These are phyloP conservation scores for Xenopus borealis DNA, from an alignment of 2,113 vertebrate genomes.

Conservation along the genomic window DNA sequence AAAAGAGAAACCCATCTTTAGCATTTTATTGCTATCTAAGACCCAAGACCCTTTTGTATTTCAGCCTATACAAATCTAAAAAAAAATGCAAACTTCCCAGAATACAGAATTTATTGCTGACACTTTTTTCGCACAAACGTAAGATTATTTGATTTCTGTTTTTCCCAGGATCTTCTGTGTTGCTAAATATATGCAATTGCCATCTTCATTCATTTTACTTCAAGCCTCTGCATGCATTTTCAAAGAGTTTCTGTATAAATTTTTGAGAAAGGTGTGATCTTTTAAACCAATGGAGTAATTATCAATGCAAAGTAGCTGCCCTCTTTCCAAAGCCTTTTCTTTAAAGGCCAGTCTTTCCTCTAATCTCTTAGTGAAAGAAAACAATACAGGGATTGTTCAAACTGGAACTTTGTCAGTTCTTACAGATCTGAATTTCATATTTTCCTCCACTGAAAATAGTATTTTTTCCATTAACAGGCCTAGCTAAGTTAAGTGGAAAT, in stretches of 20 bases:
- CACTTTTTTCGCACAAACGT: not conserved
- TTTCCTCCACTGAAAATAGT: conserved; percentile 17
- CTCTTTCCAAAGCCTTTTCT: conserved; percentile 14
- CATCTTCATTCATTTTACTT: conserved; percentile 35
- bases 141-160: conserved; percentile 4
- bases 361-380: conserved; percentile 40
- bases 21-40: conserved; percentile 4
- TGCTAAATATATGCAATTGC: conserved; percentile 28
- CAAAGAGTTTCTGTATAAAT: not conserved
- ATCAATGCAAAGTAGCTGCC: conserved; percentile 35
- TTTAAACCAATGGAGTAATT: conserved; percentile 34
- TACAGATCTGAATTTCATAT: conserved; percentile 21
- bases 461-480: not conserved
- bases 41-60: conserved; percentile 3
- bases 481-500: too few relatives aligned
- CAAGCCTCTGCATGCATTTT: conserved; percentile 23
- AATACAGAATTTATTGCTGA: conserved; percentile 17
- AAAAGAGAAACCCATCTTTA: conserved; percentile 5
- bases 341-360: conserved; percentile 31
- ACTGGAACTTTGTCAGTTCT: conserved; percentile 19
- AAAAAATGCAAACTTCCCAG: conserved; percentile 8
- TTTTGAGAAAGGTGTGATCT: conserved; percentile 36
- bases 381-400: conserved; percentile 36
- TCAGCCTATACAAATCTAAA: conserved; percentile 1
- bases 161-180: conserved; percentile 16